Evolutionary conservation across 1,140 invertebrate genomes (phyloP), one percentile per base, ranked within the genome.

Genomic region (Babylonia areolata): DNA sequence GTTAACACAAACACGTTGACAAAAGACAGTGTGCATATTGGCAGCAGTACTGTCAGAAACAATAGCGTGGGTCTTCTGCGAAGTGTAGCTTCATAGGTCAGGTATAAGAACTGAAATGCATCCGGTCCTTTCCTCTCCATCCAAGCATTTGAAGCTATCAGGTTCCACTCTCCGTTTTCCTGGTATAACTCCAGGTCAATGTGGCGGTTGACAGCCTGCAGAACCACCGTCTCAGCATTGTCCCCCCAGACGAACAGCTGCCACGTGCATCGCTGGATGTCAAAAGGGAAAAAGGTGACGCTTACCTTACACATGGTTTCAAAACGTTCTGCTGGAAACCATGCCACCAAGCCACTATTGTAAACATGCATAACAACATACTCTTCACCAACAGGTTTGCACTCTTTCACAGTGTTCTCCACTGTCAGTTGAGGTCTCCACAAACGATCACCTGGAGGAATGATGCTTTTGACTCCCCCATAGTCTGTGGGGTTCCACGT

Each of bases 181-280:
- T n/a, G n/a, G n/a, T n/a, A n/a, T n/a, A n/a, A n/a, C n/a, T n/a
- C n/a, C n/a, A n/a, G n/a, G n/a, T n/a, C n/a, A n/a, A n/a, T n/a
- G n/a, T n/a, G n/a, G n/a, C 35, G 15, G 51, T 69, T 85, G 11
- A 40, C 28, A 17, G 6, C 54, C 39, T 69, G 17, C 11, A 85
- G 20, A 37, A 84, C 77, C 0, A 85, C 46, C 39, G 54, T 23
- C 35, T 11, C 37, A 31, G 11, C 9, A 31, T 58, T 39, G 93
- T 99, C 99, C 0, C 97, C 98, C 98, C 98, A 99, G 0, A 97
- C 98, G 9, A 98, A 98, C 91, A 99, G 98, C 95, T 98, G 98
- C 97, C 99, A 98, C 94, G 97, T 97, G 94, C 98, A n/a, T n/a
- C n/a, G n/a, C n/a, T n/a, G n/a, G n/a, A n/a, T n/a, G n/a, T n/a